Conservation (phyloP, 2,797 vertebrate genomes). For the Silurus aristotelis region DNA sequence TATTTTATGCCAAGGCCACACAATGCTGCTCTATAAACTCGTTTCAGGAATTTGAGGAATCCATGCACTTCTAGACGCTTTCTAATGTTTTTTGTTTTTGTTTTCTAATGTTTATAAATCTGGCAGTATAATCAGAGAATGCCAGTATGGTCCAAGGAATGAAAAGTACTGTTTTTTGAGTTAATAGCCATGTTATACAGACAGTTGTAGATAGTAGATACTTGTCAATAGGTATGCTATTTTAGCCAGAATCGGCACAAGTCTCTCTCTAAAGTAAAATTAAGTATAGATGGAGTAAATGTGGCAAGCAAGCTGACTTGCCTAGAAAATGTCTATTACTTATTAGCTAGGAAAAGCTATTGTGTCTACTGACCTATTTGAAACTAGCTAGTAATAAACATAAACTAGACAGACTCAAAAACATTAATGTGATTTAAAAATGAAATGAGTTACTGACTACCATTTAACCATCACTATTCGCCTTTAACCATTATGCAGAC, state of each 20-base stretch:
- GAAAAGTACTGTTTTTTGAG: conserved; percentile 22
- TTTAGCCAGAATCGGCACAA: neutral
- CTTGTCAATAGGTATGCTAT: neutral
- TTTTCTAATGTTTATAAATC: conserved; percentile 1
- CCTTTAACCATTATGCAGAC: neutral
- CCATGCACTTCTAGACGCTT: neutral
- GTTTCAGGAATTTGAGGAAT: conserved; percentile 21
- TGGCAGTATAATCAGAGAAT: conserved; percentile 53
- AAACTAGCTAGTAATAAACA: neutral
- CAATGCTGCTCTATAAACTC: neutral
- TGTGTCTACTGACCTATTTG: neutral
- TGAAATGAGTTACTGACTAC: neutral
- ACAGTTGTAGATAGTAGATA: too few relatives aligned
- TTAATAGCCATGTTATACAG: conserved; percentile 51
- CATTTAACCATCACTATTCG: neutral
- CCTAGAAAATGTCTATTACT: neutral
- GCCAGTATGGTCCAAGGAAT: conserved; percentile 29
- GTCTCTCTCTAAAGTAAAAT: neutral
- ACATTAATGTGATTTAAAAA: neutral
- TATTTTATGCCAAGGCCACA: conserved; percentile 8
- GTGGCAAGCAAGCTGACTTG: neutral
- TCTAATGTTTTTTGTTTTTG: neutral
- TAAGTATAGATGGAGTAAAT: neutral
- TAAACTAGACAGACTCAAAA: neutral
- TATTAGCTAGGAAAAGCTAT: neutral